Conservation (phyloP, 2,888 invertebrate species). For the Eristalinus aeneus region DNA sequence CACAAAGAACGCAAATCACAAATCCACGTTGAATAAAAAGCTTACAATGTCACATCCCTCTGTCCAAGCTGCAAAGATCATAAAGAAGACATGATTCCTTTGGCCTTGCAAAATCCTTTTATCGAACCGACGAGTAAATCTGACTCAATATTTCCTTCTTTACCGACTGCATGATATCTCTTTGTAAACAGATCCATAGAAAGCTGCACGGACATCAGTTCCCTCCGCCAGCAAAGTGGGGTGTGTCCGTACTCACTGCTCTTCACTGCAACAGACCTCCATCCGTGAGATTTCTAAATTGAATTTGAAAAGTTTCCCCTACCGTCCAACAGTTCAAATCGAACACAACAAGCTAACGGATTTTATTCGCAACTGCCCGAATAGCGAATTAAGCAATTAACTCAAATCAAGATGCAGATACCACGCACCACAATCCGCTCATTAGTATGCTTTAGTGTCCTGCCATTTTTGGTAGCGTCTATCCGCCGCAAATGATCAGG, state of each 20-base stretch:
- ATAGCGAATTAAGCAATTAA: constrained; percentile 62
- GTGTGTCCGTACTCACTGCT: neutral
- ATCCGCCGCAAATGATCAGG: neutral
- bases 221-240: too few species aligned
- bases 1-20: too few species aligned
- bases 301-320: neutral
- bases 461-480: constrained; percentile 56
- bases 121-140: too few species aligned
- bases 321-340: neutral
- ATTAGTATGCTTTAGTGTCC: constrained; percentile 43
- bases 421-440: constrained; percentile 27
- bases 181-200: too few species aligned
- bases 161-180: too few species aligned
- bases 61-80: too few species aligned
- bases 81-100: too few species aligned
- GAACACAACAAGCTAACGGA: neutral
- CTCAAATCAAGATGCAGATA: constrained; percentile 44
- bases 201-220: too few species aligned
- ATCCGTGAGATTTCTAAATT: neutral
- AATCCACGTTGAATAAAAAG: too few species aligned
- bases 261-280: neutral
- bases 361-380: neutral
- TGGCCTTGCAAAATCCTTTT: too few species aligned
- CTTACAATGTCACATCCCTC: too few species aligned
- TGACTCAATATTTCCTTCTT: too few species aligned